Percentiles rank a stretch among this genome's conserved stretches.
These are phyloP conservation scores for Aquatica leii DNA, from an alignment of 2,888 invertebrate species.

Conservation along the genomic window DNA sequence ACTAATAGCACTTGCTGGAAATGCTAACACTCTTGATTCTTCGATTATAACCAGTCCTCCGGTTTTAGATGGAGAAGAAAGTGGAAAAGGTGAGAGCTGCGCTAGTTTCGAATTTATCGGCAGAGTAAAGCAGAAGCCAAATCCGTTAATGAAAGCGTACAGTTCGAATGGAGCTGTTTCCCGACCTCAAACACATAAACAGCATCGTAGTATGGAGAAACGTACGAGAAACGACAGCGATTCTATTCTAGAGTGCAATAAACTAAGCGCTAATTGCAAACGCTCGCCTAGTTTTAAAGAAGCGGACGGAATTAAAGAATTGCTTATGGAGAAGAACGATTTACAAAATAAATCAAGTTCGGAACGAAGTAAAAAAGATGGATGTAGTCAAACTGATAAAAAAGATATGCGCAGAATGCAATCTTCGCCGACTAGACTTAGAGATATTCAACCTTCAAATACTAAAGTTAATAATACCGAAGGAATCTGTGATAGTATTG, in stretches of 20 bases:
- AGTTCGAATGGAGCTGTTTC: slow-evolving; percentile 45
- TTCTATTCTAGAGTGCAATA: slow-evolving; percentile 59
- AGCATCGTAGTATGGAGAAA: slow-evolving; percentile 56
- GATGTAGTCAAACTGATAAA: slow-evolving; percentile 73
- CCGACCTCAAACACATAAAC: slow-evolving; percentile 45
- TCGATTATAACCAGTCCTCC: slow-evolving; percentile 63
- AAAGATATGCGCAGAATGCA: slow-evolving; percentile 65
- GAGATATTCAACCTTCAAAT: slow-evolving; percentile 57
- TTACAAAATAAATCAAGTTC: slow-evolving; percentile 64
- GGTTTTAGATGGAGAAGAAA: slow-evolving; percentile 70
- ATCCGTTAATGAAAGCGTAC: slow-evolving; percentile 54
- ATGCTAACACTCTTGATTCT: slow-evolving; percentile 62
- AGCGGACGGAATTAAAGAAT: slow-evolving; percentile 58
- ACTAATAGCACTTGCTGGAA: slow-evolving; percentile 62
- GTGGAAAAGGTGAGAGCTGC: slow-evolving; percentile 69
- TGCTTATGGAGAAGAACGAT: slow-evolving; percentile 58
- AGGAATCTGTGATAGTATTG: slow-evolving; percentile 62
- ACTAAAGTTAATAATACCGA: slow-evolving; percentile 66
- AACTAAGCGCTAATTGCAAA: slow-evolving; percentile 57
- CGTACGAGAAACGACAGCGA: slow-evolving; percentile 57
- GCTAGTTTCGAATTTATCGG: slow-evolving; percentile 71
- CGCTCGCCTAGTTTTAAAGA: slow-evolving; percentile 61
- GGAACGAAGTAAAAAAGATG: slow-evolving; percentile 69
- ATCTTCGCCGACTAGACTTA: slow-evolving; percentile 65
- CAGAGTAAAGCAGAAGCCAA: slow-evolving; percentile 55